Base-by-base conservation (phyloP, 1,140 invertebrate genomes). In the Drosophila tristis region DNA sequence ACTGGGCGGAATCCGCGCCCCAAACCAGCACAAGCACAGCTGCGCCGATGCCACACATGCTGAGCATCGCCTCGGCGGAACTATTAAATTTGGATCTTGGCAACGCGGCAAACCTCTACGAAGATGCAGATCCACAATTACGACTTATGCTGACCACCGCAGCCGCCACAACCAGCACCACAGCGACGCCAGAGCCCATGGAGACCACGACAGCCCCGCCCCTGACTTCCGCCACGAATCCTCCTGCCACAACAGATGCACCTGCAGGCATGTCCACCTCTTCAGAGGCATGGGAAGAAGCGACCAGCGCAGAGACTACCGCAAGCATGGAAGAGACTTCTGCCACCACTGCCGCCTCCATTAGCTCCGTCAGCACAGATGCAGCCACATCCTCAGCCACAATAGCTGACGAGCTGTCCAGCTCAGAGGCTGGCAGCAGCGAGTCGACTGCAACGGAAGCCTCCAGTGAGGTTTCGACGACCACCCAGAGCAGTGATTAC, bases 401-500 rank as follows among this genome's bases (percentile, higher is more conserved):
- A 5, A 45, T 50, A 20, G 9, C 53, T 8, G 45, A 44, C 39
- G 64, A 50, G 20, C 5, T 35, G 11, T 43, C 49, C 8, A 70
- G 67, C 15, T 13, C 35, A 39, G 51, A 70, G 57, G 57, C 66
- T 53, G 57, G 51, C 2, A 65, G 50, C 23, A 53, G 31, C 15
- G 66, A 56, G n/a, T 23, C 31, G 9, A 16, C 51, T 5, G 55
- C 57, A 15, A 67, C 62, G 2, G 42, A 15, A 26, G 42, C 63
- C 2, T 13, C 54, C 23, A 23, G 35, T 4, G 44, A 61, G 16
- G 11, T 60, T 23, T 6, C 26, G 7, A 48, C 43, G 9, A 50
- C 50, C 5, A 53, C 56, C 0, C 35, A 39, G 11, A 87, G 42
- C 23, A 15, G 47, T 15, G 82, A 82, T 59, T 85, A 85, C 35